Evolutionary conservation across 1,140 invertebrate species (phyloP), one percentile per base, ranked within the genome.

Genomic region (Chymomyza costata): DNA sequence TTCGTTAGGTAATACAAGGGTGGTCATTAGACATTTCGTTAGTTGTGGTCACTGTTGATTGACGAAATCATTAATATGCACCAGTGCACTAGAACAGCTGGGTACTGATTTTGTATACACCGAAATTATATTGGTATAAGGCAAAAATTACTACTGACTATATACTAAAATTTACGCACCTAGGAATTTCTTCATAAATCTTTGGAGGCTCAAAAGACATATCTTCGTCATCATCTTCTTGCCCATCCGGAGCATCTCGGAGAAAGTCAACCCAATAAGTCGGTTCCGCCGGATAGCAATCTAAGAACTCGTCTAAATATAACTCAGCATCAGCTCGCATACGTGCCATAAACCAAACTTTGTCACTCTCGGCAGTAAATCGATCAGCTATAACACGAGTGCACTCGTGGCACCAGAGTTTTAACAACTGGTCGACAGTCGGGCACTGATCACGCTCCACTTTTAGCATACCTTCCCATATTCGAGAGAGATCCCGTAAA

Each of bases 391-490:
- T 94, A 15, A 95, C 93, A 73, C 94, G 87, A 14, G 88, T 89
- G 65, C 93, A 95, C 85, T 96, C 94, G 70, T 96, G 94, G 73
- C 91, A 91, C 94, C 95, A 96, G 28, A 95, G 83, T 41, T 82
- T 71, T 1, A 80, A 13, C 8, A 93, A 61, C 18, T 88, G 88
- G n/a, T 83, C 84, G 11, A 90, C 84, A 37, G 82, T 87, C 14
- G 86, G 78, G 46, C 92, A 90, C 71, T 95, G 92, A 3, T 89
- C 86, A 17, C 76, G 84, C 55, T 91, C 87, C 7, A 92, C 91
- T 41, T 90, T 90, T n/a, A 93, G 85, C 18, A 93, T 90, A 7
- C 94, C 94, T 88, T 95, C 90, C 94, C 94, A 97, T 61, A 96
- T 95, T 38, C 94, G 88, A 28, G 93, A 94, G 19, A 97, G 87